Evolutionary conservation across 2,113 vertebrate species (phyloP).

Genomic region (Dolichallabes microphthalmus): DNA sequence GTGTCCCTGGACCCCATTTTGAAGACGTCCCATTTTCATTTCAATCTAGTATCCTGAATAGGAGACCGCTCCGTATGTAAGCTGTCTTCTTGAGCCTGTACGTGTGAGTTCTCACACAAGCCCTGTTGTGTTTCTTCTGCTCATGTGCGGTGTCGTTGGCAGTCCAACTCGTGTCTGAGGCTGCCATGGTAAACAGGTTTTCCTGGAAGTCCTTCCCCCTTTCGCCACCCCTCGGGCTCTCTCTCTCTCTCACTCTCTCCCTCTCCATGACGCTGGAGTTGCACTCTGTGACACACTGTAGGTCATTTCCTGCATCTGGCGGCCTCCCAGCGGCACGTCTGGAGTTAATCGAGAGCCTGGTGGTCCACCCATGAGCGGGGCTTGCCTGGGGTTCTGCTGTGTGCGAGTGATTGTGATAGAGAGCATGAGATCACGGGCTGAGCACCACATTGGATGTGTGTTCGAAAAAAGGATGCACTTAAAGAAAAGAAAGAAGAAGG

Average conservation of each 20-base stretch:
- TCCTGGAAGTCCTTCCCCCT: slow-evolving; percentile 45
- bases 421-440: slow-evolving; percentile 49
- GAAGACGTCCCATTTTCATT: not conserved
- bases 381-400: slow-evolving; percentile 25
- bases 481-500: not conserved
- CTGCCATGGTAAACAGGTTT: slow-evolving; percentile 54
- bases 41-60: not conserved
- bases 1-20: not conserved
- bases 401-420: slow-evolving; percentile 38
- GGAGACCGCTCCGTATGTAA: not conserved
- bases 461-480: not conserved
- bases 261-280: slow-evolving; percentile 43
- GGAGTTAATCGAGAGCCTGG: slow-evolving; percentile 44
- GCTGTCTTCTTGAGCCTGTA: not conserved
- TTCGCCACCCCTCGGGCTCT: slow-evolving; percentile 15
- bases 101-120: slow-evolving; percentile 6
- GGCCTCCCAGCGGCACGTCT: slow-evolving; percentile 39
- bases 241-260: slow-evolving; percentile 2
- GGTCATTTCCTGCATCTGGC: slow-evolving; percentile 49
- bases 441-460: slow-evolving; percentile 21
- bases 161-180: slow-evolving; percentile 16
- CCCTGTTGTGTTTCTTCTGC: slow-evolving; percentile 25
- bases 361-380: slow-evolving; percentile 44
- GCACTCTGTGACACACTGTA: slow-evolving; percentile 35
- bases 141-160: slow-evolving; percentile 35